phyloP scores from a whole-genome alignment of 2,113 vertebrate genomes.

The Microcebus murinus region DNA sequence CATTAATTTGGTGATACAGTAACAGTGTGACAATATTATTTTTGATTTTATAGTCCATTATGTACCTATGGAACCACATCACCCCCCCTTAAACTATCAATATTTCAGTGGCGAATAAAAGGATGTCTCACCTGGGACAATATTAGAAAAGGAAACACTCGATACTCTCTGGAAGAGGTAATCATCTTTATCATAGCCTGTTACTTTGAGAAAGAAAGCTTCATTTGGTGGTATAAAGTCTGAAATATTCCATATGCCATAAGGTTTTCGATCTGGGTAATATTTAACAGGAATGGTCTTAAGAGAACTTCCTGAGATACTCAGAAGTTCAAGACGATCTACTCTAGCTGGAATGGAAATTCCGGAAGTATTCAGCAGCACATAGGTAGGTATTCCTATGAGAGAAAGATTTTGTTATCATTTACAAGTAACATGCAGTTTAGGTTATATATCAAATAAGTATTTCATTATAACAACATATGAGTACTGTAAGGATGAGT shows the following conservation, averaged over 20 bases:
- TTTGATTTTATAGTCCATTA: neutral
- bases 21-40: neutral
- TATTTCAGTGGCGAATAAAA: neutral
- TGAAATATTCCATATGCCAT: slow-evolving; percentile 96
- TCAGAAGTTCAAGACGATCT: slow-evolving; percentile 93
- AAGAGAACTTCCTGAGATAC: slow-evolving; percentile 89
- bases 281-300: slow-evolving; percentile 95
- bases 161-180: slow-evolving; percentile 96
- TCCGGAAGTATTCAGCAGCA: slow-evolving; percentile 96
- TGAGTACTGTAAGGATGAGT: neutral
- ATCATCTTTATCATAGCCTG: slow-evolving; percentile 92
- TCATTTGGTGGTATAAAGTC: slow-evolving; percentile 95
- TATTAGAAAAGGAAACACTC: slow-evolving; percentile 96
- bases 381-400: slow-evolving; percentile 94
- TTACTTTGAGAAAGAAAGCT: slow-evolving; percentile 95
- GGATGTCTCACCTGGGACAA: slow-evolving; percentile 91
- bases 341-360: slow-evolving; percentile 91
- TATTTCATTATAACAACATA: neutral
- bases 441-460: neutral
- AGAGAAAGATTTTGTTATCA: slow-evolving; percentile 61
- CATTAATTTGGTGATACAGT: neutral
- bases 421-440: neutral
- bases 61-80: neutral
- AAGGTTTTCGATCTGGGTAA: slow-evolving; percentile 91
- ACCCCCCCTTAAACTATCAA: neutral